Percentiles rank a stretch among this genome's conserved stretches.
These are phyloP conservation scores for Stomorhina lunata DNA, from an alignment of 2,888 invertebrate species.

Conservation along the genomic window DNA sequence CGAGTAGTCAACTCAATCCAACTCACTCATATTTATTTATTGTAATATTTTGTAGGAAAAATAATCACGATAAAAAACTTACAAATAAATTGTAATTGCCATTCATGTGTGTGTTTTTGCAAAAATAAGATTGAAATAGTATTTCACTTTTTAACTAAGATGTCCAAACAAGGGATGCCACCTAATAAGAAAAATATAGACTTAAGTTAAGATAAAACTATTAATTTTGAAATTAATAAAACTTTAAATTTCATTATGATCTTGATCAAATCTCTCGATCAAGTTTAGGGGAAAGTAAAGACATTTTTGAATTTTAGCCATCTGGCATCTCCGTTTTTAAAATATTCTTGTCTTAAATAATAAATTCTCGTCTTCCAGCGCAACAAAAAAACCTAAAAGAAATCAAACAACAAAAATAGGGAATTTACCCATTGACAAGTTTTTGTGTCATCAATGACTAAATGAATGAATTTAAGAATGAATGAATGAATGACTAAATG, in stretches of 20 bases:
- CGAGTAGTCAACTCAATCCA: too few species aligned
- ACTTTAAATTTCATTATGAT: too few species aligned
- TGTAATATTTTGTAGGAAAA: slow-evolving; percentile 33
- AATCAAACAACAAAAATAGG: background rate
- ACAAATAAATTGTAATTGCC: slow-evolving; percentile 3
- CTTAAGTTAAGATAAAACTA: background rate
- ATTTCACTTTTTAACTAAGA: too few species aligned
- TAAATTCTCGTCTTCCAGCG: background rate
- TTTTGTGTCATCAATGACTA: slow-evolving; percentile 49
- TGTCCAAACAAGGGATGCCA: too few species aligned
- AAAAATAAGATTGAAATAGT: too few species aligned
- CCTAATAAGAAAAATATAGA: background rate
- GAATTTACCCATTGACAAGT: slow-evolving; percentile 22
- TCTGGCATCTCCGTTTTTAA: background rate
- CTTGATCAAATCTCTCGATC: too few species aligned
- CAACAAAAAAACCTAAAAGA: background rate
- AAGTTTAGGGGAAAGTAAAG: too few species aligned
- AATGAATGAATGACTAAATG: slow-evolving; percentile 33
- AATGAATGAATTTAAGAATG: slow-evolving; percentile 32
- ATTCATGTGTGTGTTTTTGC: background rate
- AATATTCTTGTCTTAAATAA: slow-evolving; percentile 9
- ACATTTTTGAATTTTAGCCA: too few species aligned
- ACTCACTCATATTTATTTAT: slow-evolving; percentile 53
- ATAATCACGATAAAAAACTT: background rate
- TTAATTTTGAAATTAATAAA: too few species aligned